These are phyloP conservation scores for Stichopus chloronotus DNA, from an alignment of 35 echinoderm and acorn worm genomes.

Conservation along the genomic window DNA sequence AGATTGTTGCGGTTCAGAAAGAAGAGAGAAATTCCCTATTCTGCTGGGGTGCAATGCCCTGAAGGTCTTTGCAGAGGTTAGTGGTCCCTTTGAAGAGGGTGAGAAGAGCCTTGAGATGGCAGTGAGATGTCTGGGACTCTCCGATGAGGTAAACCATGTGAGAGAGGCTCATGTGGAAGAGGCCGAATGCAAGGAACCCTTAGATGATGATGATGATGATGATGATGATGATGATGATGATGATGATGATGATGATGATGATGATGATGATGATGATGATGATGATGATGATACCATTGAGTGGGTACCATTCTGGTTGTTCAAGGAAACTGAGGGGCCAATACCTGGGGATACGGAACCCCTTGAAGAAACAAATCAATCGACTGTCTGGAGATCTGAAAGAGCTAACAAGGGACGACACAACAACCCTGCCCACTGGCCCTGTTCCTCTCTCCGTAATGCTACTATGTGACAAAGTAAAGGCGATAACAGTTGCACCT, in stretches of 20 bases:
- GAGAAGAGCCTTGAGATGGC: not conserved
- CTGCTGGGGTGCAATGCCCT: conserved; percentile 40
- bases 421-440: not conserved
- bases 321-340: not conserved
- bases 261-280: no score
- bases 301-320: not conserved
- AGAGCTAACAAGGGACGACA: not conserved
- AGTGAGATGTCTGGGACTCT: not conserved
- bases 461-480: not conserved
- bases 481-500: not conserved
- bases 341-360: not conserved
- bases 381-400: not conserved
- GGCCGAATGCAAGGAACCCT: not conserved
- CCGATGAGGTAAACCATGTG: not conserved
- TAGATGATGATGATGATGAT: no score
- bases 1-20: not conserved
- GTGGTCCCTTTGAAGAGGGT: not conserved
- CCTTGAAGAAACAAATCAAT: not conserved
- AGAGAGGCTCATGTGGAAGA: not conserved
- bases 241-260: no score
- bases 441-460: not conserved
- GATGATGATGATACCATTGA: not conserved
- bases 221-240: no score
- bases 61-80: not conserved
- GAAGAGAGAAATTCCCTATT: not conserved